phyloP scores from a whole-genome alignment of 2,113 vertebrate genomes.

The Psittacus erithacus region DNA sequence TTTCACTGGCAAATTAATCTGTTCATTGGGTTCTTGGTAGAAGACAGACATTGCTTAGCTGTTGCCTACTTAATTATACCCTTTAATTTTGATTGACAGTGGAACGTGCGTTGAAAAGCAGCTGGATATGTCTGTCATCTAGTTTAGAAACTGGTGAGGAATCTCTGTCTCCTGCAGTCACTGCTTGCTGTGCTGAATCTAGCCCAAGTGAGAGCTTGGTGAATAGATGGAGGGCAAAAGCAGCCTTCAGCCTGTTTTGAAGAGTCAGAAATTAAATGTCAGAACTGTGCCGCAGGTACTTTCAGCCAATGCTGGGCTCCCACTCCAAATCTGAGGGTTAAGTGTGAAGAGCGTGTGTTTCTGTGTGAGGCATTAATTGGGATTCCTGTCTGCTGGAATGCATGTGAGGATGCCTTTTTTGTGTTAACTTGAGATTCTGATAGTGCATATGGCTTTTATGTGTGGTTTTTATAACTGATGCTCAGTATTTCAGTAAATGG shows the following conservation, averaged over 20 bases:
- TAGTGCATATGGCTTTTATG: background rate
- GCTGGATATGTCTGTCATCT: constrained; percentile 1
- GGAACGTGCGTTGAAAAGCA: constrained; percentile 13
- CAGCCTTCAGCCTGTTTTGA: background rate
- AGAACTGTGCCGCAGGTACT: background rate
- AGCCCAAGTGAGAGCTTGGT: background rate
- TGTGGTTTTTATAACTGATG: background rate
- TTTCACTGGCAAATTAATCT: constrained; percentile 57
- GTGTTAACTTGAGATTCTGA: background rate
- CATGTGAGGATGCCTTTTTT: background rate
- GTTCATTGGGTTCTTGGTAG: constrained; percentile 43
- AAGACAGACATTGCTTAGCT: constrained; percentile 42
- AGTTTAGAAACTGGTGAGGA: background rate
- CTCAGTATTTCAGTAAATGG: background rate
- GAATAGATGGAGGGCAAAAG: background rate
- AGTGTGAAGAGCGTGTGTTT: background rate
- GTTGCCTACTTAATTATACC: constrained; percentile 54
- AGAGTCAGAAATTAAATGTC: background rate
- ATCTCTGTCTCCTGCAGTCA: background rate
- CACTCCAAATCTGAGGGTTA: background rate
- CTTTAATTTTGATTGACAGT: constrained; percentile 40
- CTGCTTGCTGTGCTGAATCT: background rate
- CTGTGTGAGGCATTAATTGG: constrained; percentile 7
- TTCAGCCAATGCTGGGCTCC: background rate
- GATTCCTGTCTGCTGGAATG: background rate